These are phyloP conservation scores for Tetramorium simillimum DNA, from an alignment of 1,140 invertebrate genomes.

Conservation along the genomic window DNA sequence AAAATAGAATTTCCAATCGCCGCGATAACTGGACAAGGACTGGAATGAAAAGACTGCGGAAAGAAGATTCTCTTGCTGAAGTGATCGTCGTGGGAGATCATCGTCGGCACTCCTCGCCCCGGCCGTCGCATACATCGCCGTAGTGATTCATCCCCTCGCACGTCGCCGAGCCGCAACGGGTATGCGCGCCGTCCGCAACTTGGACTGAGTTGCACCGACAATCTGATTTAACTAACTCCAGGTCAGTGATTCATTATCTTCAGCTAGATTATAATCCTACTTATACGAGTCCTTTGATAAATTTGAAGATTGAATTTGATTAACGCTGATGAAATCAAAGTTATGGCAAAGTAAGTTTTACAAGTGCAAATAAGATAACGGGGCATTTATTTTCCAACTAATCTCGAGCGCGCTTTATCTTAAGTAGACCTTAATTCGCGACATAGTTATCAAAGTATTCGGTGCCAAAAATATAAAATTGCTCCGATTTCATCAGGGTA, in stretches of 20 bases:
- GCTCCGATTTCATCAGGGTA: slow-evolving; percentile 1
- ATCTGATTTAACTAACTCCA: slow-evolving; percentile 31
- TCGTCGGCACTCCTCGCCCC: slow-evolving; percentile 5
- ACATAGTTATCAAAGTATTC: neutral
- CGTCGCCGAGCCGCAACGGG: neutral
- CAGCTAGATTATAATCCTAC: neutral
- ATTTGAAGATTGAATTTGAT: slow-evolving; percentile 43
- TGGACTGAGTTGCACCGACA: slow-evolving; percentile 36
- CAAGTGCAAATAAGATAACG: neutral
- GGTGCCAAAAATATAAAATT: neutral
- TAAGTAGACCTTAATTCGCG: neutral
- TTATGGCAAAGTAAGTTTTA: neutral
- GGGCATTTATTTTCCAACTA: neutral
- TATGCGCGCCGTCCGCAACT: slow-evolving; percentile 3
- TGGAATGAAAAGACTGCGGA: neutral
- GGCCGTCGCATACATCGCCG: neutral
- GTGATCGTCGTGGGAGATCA: slow-evolving; percentile 4
- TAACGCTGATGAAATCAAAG: neutral
- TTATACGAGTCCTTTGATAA: slow-evolving; percentile 31
- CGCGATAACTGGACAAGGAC: neutral
- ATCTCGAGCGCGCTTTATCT: neutral
- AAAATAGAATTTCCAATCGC: slow-evolving; percentile 47
- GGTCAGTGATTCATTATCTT: slow-evolving; percentile 8
- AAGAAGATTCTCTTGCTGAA: neutral
- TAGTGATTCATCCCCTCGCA: slow-evolving; percentile 7